Conservation (phyloP, 2,113 vertebrate genomes). For the Sylvia atricapilla region DNA sequence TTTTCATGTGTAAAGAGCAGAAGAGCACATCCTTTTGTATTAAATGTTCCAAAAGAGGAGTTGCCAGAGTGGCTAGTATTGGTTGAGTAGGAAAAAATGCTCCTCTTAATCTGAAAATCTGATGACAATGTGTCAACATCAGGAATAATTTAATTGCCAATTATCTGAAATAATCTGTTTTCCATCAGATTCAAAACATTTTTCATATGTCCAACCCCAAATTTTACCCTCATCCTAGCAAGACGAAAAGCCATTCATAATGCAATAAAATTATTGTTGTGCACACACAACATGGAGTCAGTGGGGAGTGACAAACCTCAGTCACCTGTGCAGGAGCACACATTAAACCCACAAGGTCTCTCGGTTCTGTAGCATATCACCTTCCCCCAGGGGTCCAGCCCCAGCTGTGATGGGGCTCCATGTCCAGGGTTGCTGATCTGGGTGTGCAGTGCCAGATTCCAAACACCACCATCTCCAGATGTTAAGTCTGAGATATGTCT, state of each 20-base stretch:
- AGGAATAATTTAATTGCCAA: neutral
- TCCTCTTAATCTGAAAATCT: neutral
- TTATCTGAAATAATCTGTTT: constrained; percentile 4
- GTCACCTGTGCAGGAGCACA: neutral
- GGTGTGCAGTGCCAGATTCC: neutral
- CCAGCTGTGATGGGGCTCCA: neutral
- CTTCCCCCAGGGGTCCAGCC: neutral
- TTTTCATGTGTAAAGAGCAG: neutral
- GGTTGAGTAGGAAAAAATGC: neutral
- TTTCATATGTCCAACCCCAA: neutral
- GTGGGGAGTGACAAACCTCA: neutral
- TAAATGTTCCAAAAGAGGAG: neutral
- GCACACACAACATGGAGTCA: neutral
- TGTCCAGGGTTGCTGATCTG: neutral
- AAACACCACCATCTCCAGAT: neutral
- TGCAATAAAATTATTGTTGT: neutral
- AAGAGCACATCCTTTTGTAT: neutral
- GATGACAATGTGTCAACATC: neutral
- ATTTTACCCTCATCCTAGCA: neutral
- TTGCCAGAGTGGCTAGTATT: neutral
- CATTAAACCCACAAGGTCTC: neutral
- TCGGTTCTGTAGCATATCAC: neutral
- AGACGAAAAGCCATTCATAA: neutral
- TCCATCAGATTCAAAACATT: neutral
- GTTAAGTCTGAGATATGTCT: neutral